Conservation (phyloP, 1,140 invertebrate species). For the Phortica variegata region DNA sequence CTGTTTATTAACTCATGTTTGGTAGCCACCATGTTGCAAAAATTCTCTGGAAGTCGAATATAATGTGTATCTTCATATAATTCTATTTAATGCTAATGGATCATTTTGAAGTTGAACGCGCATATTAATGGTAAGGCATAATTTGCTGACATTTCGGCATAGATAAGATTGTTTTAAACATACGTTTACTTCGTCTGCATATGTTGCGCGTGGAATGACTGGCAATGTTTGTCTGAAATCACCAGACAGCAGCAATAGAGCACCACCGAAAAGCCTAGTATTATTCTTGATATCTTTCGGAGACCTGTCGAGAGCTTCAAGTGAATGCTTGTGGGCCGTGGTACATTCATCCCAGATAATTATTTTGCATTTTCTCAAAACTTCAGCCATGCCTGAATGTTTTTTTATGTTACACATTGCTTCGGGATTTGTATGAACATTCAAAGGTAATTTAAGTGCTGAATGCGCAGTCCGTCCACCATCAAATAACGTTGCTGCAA, state of each 20-base stretch:
- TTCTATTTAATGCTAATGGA: conserved; percentile 17
- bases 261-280: no score
- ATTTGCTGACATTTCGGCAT: no score
- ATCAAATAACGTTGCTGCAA: no score
- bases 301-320: no score
- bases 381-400: no score
- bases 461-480: neutral
- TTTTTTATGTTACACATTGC: no score
- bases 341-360: no score
- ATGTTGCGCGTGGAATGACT: conserved; percentile 12
- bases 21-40: conserved; percentile 31
- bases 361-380: no score
- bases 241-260: conserved; percentile 12
- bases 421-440: no score
- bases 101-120: conserved; percentile 9
- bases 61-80: conserved; percentile 34
- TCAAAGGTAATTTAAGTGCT: neutral
- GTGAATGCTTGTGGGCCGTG: no score
- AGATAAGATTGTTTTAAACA: no score
- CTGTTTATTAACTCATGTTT: conserved; percentile 48
- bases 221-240: conserved; percentile 11
- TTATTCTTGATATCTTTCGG: no score
- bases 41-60: conserved; percentile 50
- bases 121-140: conserved; percentile 4
- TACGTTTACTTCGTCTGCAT: conserved; percentile 55